phyloP scores from a whole-genome alignment of 1,140 invertebrate species.

The Procambarus virginalis region DNA sequence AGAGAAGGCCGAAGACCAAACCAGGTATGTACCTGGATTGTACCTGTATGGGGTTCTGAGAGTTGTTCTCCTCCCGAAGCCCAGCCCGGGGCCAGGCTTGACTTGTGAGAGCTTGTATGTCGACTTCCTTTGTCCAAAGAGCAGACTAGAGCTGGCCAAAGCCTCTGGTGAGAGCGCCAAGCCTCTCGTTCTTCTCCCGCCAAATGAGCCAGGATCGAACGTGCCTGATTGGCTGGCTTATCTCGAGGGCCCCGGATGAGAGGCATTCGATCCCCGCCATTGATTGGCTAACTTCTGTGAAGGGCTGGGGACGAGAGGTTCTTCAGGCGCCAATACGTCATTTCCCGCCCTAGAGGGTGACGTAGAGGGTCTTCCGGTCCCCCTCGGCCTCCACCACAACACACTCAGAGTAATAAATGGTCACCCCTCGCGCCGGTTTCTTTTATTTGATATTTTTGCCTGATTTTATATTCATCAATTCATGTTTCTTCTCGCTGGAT shows the following conservation, averaged over 20 bases:
- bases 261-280: slow-evolving; percentile 39
- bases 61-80: too few relatives aligned
- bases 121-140: too few relatives aligned
- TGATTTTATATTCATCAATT: background rate
- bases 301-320: slow-evolving; percentile 59
- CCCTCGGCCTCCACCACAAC: background rate
- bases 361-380: slow-evolving; percentile 58
- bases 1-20: too few relatives aligned
- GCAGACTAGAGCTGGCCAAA: too few relatives aligned
- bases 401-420: too few relatives aligned
- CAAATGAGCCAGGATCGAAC: slow-evolving; percentile 64
- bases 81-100: too few relatives aligned
- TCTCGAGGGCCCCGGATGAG: slow-evolving; percentile 49
- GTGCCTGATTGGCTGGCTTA: slow-evolving; percentile 63
- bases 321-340: slow-evolving; percentile 57
- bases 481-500: background rate
- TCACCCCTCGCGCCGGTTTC: background rate
- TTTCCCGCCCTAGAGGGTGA: slow-evolving; percentile 54
- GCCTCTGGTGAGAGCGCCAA: too few relatives aligned
- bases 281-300: slow-evolving; percentile 58
- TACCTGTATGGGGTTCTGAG: too few relatives aligned
- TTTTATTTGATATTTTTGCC: background rate
- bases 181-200: slow-evolving; percentile 27
- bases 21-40: too few relatives aligned
- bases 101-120: too few relatives aligned